phyloP scores from a whole-genome alignment of 2,113 vertebrate genomes.

The Gnathonemus longibarbis region DNA sequence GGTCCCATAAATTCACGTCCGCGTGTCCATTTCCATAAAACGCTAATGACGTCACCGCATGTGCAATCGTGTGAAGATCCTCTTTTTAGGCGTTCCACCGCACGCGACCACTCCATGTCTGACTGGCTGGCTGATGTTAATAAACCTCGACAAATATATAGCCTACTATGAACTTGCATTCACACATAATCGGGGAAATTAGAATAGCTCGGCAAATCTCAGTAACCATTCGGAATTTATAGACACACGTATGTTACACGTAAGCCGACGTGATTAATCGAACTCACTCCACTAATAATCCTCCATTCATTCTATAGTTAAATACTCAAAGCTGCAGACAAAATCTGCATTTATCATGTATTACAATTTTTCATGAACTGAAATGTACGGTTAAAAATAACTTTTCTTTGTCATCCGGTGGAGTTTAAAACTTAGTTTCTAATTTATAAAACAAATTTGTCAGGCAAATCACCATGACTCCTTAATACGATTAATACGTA shows the following conservation, averaged over 20 bases:
- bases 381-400: background rate
- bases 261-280: background rate
- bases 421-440: background rate
- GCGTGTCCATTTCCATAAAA: background rate
- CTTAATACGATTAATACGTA: background rate
- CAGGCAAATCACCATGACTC: background rate
- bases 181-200: background rate
- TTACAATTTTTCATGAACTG: background rate
- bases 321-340: conserved; percentile 14
- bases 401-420: background rate
- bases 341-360: background rate
- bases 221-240: background rate
- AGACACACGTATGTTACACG: background rate
- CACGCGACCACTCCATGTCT: background rate
- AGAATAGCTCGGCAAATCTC: background rate
- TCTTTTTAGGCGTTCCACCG: background rate
- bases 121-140: background rate
- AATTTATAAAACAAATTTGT: conserved; percentile 1
- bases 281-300: background rate
- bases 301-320: background rate
- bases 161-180: background rate
- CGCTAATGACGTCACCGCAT: background rate
- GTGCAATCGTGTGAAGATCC: background rate
- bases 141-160: background rate
- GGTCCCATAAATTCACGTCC: background rate